Evolutionary conservation across 2,113 vertebrate species (phyloP), one percentile per base, ranked within the genome.

Genomic region (Oxygymnocypris stewartii): DNA sequence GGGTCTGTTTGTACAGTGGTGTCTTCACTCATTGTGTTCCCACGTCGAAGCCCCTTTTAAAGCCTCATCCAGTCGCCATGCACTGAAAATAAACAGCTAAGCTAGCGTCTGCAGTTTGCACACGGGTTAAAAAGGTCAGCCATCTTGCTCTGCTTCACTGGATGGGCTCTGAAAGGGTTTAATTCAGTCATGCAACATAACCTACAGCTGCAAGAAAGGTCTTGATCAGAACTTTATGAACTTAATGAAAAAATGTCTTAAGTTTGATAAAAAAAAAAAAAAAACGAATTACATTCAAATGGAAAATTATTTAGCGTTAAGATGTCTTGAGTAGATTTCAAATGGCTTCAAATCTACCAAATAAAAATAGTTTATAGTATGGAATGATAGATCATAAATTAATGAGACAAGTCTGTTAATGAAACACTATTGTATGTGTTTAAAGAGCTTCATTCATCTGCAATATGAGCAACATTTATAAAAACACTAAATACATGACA

Each of bases 21-120:
- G 37, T 73, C 85, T 79, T 85, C 79, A 4, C 86, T 89, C 86
- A 20, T 74, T 42, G 73, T 71, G 83, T 74, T 89, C 57, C 31
- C 84, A 88, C 88, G 69, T 67, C 9, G 0, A 86, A 88, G 84
- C 71, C 88, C 89, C 40, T 81, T 89, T 89, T 25, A 85, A 80
- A 87, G 80, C 90, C 83, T 80, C 89, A 57, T 84, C 84, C 3
- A 4, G 87, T 89, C 86, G 28, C 59, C 69, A 73, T 87, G 89
- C 79, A 88, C 82, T 63, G 84, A 90, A 88, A 92, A 91, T 87
- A 88, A 91, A 91, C 92, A 90, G n/a, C 28, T 9, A 51, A 20
- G 74, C 71, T 0, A 71, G 84, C 82, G 86, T 89, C 88, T 87
- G 88, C 54, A 67, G 76, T 78, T 84, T 90, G 88, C 85, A 80